These are phyloP conservation scores for Cryptomyrus ogoouensis DNA, from an alignment of 2,113 vertebrate species.

Conservation along the genomic window DNA sequence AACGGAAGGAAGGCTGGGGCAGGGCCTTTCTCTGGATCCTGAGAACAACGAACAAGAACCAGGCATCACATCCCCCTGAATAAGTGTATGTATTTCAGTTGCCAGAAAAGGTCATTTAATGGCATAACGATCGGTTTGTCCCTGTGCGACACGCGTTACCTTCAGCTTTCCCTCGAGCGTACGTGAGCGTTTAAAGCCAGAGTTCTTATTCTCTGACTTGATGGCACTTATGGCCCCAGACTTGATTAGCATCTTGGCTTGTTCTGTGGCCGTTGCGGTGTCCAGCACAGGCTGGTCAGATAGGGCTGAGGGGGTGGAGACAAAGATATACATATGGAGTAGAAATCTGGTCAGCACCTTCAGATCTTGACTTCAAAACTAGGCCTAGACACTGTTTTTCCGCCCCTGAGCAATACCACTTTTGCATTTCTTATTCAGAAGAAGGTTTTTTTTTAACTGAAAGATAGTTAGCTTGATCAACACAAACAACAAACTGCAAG, in stretches of 20 bases:
- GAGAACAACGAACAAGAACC: neutral
- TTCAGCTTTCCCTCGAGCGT: conserved; percentile 85
- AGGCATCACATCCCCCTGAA: neutral
- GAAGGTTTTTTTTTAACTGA: neutral
- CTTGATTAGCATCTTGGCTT: conserved; percentile 89
- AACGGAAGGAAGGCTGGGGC: conserved; percentile 81
- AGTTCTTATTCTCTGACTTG: conserved; percentile 88
- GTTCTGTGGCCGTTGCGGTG: conserved; percentile 82
- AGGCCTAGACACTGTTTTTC: neutral
- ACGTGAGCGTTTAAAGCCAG: conserved; percentile 83
- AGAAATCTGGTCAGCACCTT: too few species aligned
- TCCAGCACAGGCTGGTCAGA: conserved; percentile 86
- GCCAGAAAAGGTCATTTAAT: neutral
- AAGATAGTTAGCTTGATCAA: neutral
- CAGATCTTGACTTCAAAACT: neutral
- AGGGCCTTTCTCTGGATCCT: conserved; percentile 84
- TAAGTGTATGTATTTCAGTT: neutral
- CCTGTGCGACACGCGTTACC: conserved; percentile 43
- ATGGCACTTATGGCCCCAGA: conserved; percentile 87
- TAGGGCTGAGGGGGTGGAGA: conserved; percentile 61
- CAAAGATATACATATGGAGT: neutral
- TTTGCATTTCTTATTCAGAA: neutral
- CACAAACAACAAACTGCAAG: neutral
- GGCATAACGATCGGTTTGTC: neutral
- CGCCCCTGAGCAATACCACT: neutral